Evolutionary conservation across 2,113 vertebrate genomes (phyloP), one percentile per base, ranked within the genome.

Genomic region (Istiophorus platypterus): DNA sequence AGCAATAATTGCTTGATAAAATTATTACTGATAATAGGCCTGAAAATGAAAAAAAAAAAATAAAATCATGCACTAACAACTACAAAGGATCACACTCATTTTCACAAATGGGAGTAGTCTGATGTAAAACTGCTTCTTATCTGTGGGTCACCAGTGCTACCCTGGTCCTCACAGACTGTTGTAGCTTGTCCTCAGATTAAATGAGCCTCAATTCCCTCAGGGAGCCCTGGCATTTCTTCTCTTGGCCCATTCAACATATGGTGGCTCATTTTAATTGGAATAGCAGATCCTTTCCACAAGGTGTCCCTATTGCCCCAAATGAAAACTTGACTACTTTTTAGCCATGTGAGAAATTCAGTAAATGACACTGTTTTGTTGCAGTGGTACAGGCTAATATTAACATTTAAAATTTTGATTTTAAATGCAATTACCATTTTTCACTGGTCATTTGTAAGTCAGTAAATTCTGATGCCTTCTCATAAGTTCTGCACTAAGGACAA

Each of bases 231-330:
- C 62, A 42, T 84, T 85, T 61, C 39, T 85, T 61, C 39, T 2
- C 42, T 72, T 49, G 22, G n/a, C 29, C 26, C 3, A 0, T 20
- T 68, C 24, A 42, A 42, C 45, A 73, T n/a, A 52, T 62, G 24
- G n/a, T 37, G 47, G 29, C 41, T 65, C 7, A 5, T 72, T 62
- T 82, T 18, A 41, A 45, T 11, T 81, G 70, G 52, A 68, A 17
- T 77, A 37, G 76, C 70, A 20, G 14, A 45, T 73, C 0, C 2
- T 76, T 37, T 82, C 88, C 91, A 92, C 80, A 69, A 66, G 85
- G 82, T 78, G 90, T 82, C 89, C 26, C 77, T 76, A 9, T 81
- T 88, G 69, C 61, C 8, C 81, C 74, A 73, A 71, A 78, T 79
- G 29, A 41, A 68, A 68, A 34, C 41, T 72, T 10, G 4, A 27